phyloP scores from a whole-genome alignment of 92 coral and sea anemone genomes.

The Anthopleura xanthogrammica region DNA sequence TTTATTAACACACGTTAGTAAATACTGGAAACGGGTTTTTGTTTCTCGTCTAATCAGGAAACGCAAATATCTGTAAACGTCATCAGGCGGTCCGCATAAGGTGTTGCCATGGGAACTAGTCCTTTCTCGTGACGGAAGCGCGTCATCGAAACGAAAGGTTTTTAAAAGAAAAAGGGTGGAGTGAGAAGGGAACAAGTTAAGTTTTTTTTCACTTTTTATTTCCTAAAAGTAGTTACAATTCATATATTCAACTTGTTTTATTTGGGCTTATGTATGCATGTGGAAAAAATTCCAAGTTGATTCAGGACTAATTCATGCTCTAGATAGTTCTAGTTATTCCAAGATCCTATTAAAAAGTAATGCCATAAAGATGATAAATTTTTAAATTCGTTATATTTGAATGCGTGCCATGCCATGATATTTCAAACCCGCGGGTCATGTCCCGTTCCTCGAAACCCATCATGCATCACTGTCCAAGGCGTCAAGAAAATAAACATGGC shows the following conservation, averaged over 20 bases:
- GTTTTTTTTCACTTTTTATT: too few species aligned
- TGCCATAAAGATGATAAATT: too few species aligned
- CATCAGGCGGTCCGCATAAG: neutral
- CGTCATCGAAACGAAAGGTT: neutral
- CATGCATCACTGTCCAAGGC: slow-evolving; percentile 17
- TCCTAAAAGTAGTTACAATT: too few species aligned
- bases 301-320: too few species aligned
- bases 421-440: neutral
- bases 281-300: too few species aligned
- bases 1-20: neutral
- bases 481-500: slow-evolving; percentile 34
- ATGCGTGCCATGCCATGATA: neutral
- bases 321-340: too few species aligned
- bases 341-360: too few species aligned
- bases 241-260: too few species aligned
- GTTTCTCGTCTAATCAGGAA: neutral
- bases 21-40: neutral
- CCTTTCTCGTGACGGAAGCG: neutral
- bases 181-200: too few species aligned
- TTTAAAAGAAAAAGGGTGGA: too few species aligned
- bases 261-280: too few species aligned
- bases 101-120: neutral
- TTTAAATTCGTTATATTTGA: neutral
- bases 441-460: slow-evolving; percentile 12
- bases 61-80: neutral